Percentiles rank a stretch among this genome's conserved stretches.
These are phyloP conservation scores for Triplophysa yarkandensis DNA, from an alignment of 2,797 vertebrate genomes.

Conservation along the genomic window DNA sequence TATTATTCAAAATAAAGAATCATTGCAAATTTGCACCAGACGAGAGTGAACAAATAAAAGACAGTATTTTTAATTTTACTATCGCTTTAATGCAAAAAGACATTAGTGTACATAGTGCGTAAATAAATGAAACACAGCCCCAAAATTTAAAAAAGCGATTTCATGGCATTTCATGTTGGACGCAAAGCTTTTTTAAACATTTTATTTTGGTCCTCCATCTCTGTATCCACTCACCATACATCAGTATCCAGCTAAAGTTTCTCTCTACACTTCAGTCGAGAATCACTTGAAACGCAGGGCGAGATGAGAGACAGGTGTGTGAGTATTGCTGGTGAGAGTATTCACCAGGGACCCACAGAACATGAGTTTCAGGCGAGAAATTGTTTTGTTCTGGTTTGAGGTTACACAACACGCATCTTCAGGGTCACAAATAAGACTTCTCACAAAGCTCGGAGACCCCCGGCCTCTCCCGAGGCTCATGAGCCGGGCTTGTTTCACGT, in stretches of 20 bases:
- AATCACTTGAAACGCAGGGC: slow-evolving; percentile 31
- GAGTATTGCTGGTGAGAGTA: slow-evolving; percentile 8
- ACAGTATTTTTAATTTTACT: too few species aligned
- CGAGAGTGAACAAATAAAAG: too few species aligned
- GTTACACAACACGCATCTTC: slow-evolving; percentile 22
- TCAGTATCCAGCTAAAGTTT: slow-evolving; percentile 27
- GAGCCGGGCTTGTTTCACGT: slow-evolving; percentile 11
- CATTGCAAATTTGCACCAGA: too few species aligned
- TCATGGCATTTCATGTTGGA: background rate
- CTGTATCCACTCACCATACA: slow-evolving; percentile 11
- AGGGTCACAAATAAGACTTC: slow-evolving; percentile 21
- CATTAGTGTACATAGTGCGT: too few species aligned
- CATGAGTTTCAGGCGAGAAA: slow-evolving; percentile 15
- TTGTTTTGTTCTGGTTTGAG: slow-evolving; percentile 29
- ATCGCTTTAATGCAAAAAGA: too few species aligned
- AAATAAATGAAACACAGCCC: background rate
- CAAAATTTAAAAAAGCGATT: background rate
- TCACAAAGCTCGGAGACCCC: background rate
- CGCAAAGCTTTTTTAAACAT: background rate
- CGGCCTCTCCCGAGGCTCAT: background rate
- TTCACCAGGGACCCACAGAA: slow-evolving; percentile 12
- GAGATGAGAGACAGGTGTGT: slow-evolving; percentile 36
- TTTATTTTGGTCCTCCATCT: background rate
- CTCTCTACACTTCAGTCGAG: slow-evolving; percentile 33
- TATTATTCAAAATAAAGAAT: too few species aligned